These are phyloP conservation scores for Apocheima hispidaria DNA, from an alignment of 2,888 invertebrate species.

Conservation along the genomic window DNA sequence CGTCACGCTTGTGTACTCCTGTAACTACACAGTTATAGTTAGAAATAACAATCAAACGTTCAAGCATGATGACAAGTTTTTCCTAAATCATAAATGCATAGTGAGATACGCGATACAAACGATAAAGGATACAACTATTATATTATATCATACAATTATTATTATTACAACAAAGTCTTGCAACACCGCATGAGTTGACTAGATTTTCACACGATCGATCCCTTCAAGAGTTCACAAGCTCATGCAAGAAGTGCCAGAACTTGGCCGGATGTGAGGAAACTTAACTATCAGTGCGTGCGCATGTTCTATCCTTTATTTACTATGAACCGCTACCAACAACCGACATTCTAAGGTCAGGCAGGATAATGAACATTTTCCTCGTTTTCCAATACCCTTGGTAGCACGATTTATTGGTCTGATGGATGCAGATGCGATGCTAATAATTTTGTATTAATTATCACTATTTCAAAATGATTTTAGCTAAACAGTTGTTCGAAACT, in stretches of 20 bases:
- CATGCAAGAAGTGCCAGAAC: conserved; percentile 17
- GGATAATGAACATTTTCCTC: conserved; percentile 66
- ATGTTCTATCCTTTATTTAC: conserved; percentile 48
- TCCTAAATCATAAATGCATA: conserved; percentile 6
- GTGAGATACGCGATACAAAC: conserved; percentile 14
- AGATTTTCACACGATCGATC: conserved; percentile 20
- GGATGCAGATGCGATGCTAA: conserved; percentile 22
- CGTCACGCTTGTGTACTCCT: no score
- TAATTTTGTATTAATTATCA: conserved; percentile 22
- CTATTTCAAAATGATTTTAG: conserved; percentile 4
- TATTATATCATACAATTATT: conserved; percentile 29
- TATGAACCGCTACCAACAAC: conserved; percentile 44
- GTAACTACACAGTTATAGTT: no score
- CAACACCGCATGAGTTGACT: conserved; percentile 7
- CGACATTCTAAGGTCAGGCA: conserved; percentile 57
- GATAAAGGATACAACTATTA: conserved; percentile 17
- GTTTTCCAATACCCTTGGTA: conserved; percentile 69
- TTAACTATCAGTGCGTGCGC: conserved; percentile 27
- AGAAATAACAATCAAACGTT: conserved; percentile 1
- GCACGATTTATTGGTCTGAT: conserved; percentile 18
- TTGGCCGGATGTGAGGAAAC: conserved; percentile 32
- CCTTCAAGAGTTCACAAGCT: conserved; percentile 17
- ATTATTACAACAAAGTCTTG: conserved; percentile 23
- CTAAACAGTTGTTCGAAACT: conserved; percentile 9
- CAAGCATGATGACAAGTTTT: conserved; percentile 1